Evolutionary conservation across 2,888 invertebrate genomes (phyloP), one percentile per base, ranked within the genome.

Genomic region (Phymatocera aterrima): DNA sequence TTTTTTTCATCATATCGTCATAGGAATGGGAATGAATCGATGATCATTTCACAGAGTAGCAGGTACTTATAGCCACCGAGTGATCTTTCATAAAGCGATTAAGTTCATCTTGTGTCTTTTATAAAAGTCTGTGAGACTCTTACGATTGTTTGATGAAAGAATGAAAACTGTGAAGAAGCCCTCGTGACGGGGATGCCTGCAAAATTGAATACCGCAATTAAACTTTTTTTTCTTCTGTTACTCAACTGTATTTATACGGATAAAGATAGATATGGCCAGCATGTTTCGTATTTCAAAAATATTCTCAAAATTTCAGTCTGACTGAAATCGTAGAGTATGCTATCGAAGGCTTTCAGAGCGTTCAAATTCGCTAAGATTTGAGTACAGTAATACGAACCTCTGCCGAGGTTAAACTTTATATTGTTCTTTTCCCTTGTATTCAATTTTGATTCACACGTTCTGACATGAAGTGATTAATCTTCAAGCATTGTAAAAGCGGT

Each of bases 141-240:
- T 28, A 57, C 57, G 57, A 57, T 57, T 57, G 57, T 57, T 57
- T 57, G 57, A 57, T 57, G 28, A 57, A 28, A 57, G 57, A 57
- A 28, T 57, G 28, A 57, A 28, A 57, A 57, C 28, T 28, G 57
- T 57, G 28, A 57, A 15, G 57, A 15, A 57, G 28, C 5, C 28
- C 15, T 57, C 57, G 4, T 57, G 28, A 8, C 40, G 15, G 15
- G 57, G 57, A 57, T 57, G 24, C 4, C 28, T 57, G 10, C 8
- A 28, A 57, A 57, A 57, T 57, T 57, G 28, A 57, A 12, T 24
- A 57, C 57, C 28, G 28, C 1, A 57, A 57, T 57, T 57, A 57
- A 57, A 28, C 57, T 57, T 28, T 57, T n/a, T n/a, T 57, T 57
- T 1, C 57, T 57, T 57, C 28, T 57, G 57, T 57, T 57, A 57